Evolutionary conservation across 2,888 invertebrate genomes (phyloP).

Genomic region (Drosophila meridiana): DNA sequence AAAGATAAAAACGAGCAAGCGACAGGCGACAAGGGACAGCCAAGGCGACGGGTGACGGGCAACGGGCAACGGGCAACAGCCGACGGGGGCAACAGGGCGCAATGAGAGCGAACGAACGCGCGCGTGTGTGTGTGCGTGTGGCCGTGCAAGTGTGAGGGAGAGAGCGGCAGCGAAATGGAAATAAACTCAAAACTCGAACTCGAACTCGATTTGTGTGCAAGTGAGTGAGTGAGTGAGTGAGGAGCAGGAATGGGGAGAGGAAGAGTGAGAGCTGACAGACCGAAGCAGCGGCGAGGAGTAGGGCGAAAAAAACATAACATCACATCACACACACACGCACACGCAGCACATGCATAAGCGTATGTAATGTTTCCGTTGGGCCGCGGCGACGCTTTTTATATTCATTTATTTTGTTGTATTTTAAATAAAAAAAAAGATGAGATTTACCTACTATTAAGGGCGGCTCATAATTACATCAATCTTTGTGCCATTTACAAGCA

Average conservation of each 20-base stretch:
- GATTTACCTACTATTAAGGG: slow-evolving; percentile 54
- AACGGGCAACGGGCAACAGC: not conserved
- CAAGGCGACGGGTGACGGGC: not conserved
- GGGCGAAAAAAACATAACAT: slow-evolving; percentile 14
- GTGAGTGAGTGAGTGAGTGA: slow-evolving; percentile 2
- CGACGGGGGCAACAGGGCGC: slow-evolving; percentile 13
- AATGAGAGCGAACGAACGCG: slow-evolving; percentile 7
- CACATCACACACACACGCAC: slow-evolving; percentile 8
- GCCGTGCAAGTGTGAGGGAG: not conserved
- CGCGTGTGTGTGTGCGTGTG: not conserved
- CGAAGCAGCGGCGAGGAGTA: slow-evolving; percentile 8
- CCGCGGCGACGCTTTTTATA: slow-evolving; percentile 22
- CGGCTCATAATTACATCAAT: slow-evolving; percentile 75
- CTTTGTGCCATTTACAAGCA: slow-evolving; percentile 56
- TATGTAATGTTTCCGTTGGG: slow-evolving; percentile 20
- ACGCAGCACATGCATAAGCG: slow-evolving; percentile 2
- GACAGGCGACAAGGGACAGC: slow-evolving; percentile 30
- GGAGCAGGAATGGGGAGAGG: slow-evolving; percentile 4
- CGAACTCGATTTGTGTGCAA: slow-evolving; percentile 59
- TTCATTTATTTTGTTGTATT: not conserved
- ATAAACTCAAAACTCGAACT: slow-evolving; percentile 59
- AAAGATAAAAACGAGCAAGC: slow-evolving; percentile 41
- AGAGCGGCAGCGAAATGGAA: slow-evolving; percentile 45
- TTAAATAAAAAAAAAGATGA: slow-evolving; percentile 40
- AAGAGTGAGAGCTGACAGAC: slow-evolving; percentile 1